Percentiles rank a stretch among this genome's conserved stretches.
Conservation (phyloP, 2,888 invertebrate species). For the Drosophila tripunctata region DNA sequence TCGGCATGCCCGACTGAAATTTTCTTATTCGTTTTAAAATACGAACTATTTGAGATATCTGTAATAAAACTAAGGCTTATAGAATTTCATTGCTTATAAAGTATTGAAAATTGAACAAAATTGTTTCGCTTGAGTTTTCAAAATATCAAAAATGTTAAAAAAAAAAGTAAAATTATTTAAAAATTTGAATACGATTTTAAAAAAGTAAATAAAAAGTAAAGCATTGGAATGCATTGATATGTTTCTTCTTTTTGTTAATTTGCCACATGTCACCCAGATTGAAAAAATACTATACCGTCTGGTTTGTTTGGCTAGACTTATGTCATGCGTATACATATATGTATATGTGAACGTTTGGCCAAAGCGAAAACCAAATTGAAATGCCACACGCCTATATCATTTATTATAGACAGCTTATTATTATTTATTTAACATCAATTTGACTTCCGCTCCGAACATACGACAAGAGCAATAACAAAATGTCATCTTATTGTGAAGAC, state of each 20-base stretch:
- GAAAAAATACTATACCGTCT: constrained; percentile 1
- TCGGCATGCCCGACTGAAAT: too few relatives aligned
- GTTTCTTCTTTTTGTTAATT: background rate
- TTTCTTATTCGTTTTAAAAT: too few relatives aligned
- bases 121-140: too few relatives aligned
- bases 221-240: background rate
- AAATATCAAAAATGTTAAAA: too few relatives aligned
- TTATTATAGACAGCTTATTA: constrained; percentile 39
- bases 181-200: too few relatives aligned
- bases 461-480: constrained; percentile 11
- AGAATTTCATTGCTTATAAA: too few relatives aligned
- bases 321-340: constrained; percentile 38
- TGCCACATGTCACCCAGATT: constrained; percentile 25
- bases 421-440: constrained; percentile 49
- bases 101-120: too few relatives aligned
- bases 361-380: constrained; percentile 29
- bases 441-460: constrained; percentile 22
- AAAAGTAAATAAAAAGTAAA: too few relatives aligned
- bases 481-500: constrained; percentile 49
- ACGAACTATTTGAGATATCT: too few relatives aligned
- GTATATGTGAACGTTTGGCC: background rate
- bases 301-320: constrained; percentile 36
- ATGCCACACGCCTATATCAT: constrained; percentile 23
- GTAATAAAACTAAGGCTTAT: too few relatives aligned
- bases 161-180: too few relatives aligned